phyloP scores from a whole-genome alignment of 2,888 invertebrate genomes.

The Mythimna loreyi region DNA sequence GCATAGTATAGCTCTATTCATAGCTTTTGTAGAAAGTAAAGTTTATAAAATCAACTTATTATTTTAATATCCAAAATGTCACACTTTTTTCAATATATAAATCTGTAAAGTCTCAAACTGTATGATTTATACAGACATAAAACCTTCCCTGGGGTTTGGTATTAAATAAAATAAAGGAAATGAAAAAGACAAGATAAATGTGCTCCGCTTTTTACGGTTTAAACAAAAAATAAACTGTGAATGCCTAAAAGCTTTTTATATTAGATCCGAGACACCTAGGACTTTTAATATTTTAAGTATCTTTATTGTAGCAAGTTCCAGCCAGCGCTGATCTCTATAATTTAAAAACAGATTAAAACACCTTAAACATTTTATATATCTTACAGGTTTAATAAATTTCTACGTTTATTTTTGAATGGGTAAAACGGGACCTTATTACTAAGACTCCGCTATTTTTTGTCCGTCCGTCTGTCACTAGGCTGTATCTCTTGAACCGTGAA shows the following conservation, averaged over 20 bases:
- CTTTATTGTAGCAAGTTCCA: slow-evolving; percentile 1
- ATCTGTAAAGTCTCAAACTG: slow-evolving; percentile 54
- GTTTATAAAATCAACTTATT: background rate
- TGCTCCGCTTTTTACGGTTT: slow-evolving; percentile 66
- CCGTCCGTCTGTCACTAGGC: too few species aligned
- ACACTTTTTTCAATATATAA: slow-evolving; percentile 38
- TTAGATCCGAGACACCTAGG: slow-evolving; percentile 22
- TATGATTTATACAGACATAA: slow-evolving; percentile 68
- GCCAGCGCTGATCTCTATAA: background rate
- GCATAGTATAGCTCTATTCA: background rate
- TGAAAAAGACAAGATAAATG: slow-evolving; percentile 72
- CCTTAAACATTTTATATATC: background rate
- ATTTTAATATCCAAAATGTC: slow-evolving; percentile 22
- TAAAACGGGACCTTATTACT: too few species aligned
- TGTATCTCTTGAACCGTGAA: too few species aligned
- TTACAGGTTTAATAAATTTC: too few species aligned
- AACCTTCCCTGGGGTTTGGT: slow-evolving; percentile 56
- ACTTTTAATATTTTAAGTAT: slow-evolving; percentile 20
- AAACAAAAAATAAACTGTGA: slow-evolving; percentile 54
- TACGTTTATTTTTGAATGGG: too few species aligned
- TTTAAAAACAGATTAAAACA: background rate
- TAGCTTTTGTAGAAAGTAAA: background rate
- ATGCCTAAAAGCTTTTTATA: slow-evolving; percentile 38
- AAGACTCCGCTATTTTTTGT: too few species aligned
- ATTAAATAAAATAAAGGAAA: slow-evolving; percentile 69